These are phyloP conservation scores for Cotesia chilonis DNA, from an alignment of 1,140 invertebrate genomes.

Conservation along the genomic window DNA sequence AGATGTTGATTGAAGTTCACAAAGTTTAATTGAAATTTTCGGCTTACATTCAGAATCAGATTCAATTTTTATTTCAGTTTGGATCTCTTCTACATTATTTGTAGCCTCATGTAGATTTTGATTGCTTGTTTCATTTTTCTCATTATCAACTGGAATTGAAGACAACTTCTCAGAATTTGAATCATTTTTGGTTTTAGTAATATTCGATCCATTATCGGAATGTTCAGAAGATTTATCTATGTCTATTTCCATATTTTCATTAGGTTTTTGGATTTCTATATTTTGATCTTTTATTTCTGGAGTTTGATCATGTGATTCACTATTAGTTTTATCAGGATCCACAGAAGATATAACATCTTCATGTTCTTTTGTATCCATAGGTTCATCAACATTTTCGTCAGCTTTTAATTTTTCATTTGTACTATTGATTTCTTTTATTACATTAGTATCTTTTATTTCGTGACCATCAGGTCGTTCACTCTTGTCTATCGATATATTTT, in stretches of 20 bases:
- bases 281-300: constrained; percentile 16
- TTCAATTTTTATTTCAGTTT: no score
- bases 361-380: not conserved
- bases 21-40: no score
- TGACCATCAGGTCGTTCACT: constrained; percentile 15
- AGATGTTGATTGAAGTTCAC: no score
- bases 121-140: no score
- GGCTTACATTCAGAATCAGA: no score
- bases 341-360: not conserved
- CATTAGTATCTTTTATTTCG: constrained; percentile 39
- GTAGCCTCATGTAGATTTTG: no score
- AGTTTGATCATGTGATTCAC: constrained; percentile 26
- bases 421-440: constrained; percentile 36
- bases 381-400: constrained; percentile 42
- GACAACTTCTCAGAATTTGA: not conserved
- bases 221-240: not conserved
- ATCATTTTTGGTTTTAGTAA: not conserved
- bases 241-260: not conserved
- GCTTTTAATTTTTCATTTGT: constrained; percentile 36
- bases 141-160: no score
- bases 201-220: not conserved
- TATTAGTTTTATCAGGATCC: constrained; percentile 40
- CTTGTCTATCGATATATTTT: constrained; percentile 32
- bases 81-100: no score
- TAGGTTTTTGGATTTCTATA: constrained; percentile 19